Base-by-base conservation (phyloP, 2,888 invertebrate genomes). In the Nasonovia ribisnigri region DNA sequence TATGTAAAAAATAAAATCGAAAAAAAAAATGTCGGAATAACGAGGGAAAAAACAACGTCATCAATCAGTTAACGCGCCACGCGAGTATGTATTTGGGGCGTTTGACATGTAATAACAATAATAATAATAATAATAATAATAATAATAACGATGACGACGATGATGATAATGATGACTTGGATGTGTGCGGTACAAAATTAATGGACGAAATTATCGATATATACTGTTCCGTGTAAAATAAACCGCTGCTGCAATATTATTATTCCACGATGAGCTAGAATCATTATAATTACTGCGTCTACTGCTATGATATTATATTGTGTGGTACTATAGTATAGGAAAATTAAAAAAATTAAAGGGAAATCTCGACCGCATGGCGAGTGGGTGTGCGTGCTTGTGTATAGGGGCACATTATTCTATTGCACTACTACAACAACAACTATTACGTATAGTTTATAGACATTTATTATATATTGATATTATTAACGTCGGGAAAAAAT, bases 391-490 rank as follows among this genome's bases (percentile, higher is more conserved):
- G 11, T 36, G 36, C n/a, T 6, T 36, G 36, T 26, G 42, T 51
- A 91, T 91, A 91, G 84, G 90, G 90, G 90, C 90, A 51, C 51
- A 91, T 91, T 91, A 91, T 91, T 91, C 42, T 86, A 86, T 29
- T 29, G 13, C 77, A 36, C 77, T 36, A 36, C 16, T 77, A 77
- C 6, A 1, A 11, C 1, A 0, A 10, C 48, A 11, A 48, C 60
- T 11, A 57, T 6, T 0, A n/a, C 60, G n/a, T 13, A 29, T n/a
- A 5, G 67, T n/a, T n/a, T 67, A 77, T 36, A 77, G 36, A 77
- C 77, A 77, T 77, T 77, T 43, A 43, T 84, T 26, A 84, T 24
- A 42, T 42, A 84, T 29, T 84, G 43, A 43, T 84, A 84, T 42
- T 46, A 67, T 43, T n/a, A 67, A 90, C 67, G 60, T 29, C 57